Percentiles rank a stretch among this genome's conserved stretches.
Conservation (phyloP, 2,888 invertebrate genomes). For the Subacronicta megacephala region DNA sequence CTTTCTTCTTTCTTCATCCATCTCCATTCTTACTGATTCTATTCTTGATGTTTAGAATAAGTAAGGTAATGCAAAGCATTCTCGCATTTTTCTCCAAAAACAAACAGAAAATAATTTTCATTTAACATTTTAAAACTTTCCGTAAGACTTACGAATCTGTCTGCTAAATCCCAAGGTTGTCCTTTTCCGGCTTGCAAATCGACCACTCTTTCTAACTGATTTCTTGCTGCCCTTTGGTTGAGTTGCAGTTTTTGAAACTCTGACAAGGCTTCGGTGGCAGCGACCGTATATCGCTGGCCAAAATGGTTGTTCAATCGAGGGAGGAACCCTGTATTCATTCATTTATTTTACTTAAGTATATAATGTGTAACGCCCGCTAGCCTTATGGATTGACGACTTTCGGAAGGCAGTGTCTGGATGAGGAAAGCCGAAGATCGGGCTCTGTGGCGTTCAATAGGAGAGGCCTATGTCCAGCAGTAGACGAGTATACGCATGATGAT, state of each 20-base stretch:
- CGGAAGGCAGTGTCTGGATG: too few species aligned
- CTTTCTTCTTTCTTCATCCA: constrained; percentile 61
- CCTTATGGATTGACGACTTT: too few species aligned
- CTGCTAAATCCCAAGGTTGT: constrained; percentile 90
- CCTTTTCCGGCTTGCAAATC: constrained; percentile 91
- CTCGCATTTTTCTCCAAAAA: constrained; percentile 1
- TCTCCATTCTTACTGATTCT: constrained; percentile 55
- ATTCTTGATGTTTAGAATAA: constrained; percentile 13
- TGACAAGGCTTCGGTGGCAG: constrained; percentile 93
- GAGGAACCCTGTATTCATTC: constrained; percentile 88
- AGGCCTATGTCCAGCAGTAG: too few species aligned
- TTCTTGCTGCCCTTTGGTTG: constrained; percentile 88
- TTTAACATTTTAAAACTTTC: constrained; percentile 10
- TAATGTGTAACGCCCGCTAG: too few species aligned
- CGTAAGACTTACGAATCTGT: constrained; percentile 88
- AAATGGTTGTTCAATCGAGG: constrained; percentile 91
- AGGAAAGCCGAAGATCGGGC: too few species aligned
- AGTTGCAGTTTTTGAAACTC: constrained; percentile 92
- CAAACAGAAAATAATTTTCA: constrained; percentile 4
- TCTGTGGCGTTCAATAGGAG: too few species aligned
- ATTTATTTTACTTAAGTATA: constrained; percentile 7
- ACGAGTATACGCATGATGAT: too few species aligned
- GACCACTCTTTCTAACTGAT: constrained; percentile 90
- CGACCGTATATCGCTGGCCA: constrained; percentile 93
- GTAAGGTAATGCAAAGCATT: neutral